A percentile compares a stretch with the other conserved stretches of the same genome.
Conservation (phyloP, 2,113 vertebrate genomes). For the Cyanoderma ruficeps region DNA sequence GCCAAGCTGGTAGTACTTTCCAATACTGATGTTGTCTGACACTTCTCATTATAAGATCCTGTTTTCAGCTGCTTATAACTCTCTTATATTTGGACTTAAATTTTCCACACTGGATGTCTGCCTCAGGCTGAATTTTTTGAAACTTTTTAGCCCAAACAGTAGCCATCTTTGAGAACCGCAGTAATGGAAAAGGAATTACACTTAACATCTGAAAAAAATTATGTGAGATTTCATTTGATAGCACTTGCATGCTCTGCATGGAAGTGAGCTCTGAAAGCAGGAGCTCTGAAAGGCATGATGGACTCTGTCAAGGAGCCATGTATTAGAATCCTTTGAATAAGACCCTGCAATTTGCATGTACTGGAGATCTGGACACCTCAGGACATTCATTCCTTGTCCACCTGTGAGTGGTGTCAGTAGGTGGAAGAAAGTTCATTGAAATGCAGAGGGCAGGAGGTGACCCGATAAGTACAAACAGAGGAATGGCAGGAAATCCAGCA, state of each 20-base stretch:
- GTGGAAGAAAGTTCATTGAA: not conserved
- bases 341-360: not conserved
- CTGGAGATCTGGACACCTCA: not conserved
- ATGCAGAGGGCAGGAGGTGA: not conserved
- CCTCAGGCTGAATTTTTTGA: constrained; percentile 36
- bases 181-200: not conserved
- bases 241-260: not conserved
- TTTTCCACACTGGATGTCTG: constrained; percentile 38
- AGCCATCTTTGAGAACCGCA: constrained; percentile 21
- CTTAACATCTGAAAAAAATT: constrained; percentile 57
- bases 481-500: not conserved
- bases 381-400: not conserved
- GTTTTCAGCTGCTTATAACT: constrained; percentile 26
- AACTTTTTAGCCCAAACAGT: constrained; percentile 41
- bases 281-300: not conserved
- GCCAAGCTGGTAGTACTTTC: constrained; percentile 41
- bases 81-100: constrained; percentile 7
- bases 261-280: not conserved
- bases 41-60: constrained; percentile 35
- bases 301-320: not conserved
- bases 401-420: not conserved
- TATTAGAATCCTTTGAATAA: not conserved
- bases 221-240: constrained; percentile 21
- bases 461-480: not conserved
- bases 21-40: constrained; percentile 22